Percentiles rank a stretch among this genome's conserved stretches.
phyloP scores from a whole-genome alignment of 2,888 invertebrate species.

The Oscheius sp. region DNA sequence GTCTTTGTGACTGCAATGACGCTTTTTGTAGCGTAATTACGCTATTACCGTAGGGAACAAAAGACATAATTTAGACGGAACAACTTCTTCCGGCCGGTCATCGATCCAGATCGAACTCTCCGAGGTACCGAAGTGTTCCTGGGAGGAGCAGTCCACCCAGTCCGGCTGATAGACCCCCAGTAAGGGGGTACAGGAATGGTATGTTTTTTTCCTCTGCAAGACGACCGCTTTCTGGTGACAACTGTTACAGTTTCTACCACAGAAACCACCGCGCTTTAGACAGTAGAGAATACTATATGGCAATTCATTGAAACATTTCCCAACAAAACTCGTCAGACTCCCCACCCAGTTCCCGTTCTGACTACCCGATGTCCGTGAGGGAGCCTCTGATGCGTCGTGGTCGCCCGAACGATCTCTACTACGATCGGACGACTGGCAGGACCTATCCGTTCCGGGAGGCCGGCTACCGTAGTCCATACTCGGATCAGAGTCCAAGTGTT shows the following conservation, averaged over 20 bases:
- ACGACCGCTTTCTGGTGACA: too few relatives aligned
- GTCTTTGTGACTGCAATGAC: slow-evolving; percentile 3
- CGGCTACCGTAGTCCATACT: slow-evolving; percentile 57
- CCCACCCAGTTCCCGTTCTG: slow-evolving; percentile 57
- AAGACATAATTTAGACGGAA: slow-evolving; percentile 62
- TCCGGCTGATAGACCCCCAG: slow-evolving; percentile 53
- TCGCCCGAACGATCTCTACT: slow-evolving; percentile 40
- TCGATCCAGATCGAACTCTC: slow-evolving; percentile 62
- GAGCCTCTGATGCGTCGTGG: slow-evolving; percentile 52
- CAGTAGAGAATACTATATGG: too few relatives aligned
- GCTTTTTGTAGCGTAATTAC: background rate
- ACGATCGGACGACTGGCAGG: slow-evolving; percentile 37
- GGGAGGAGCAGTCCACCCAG: slow-evolving; percentile 46
- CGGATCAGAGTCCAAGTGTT: slow-evolving; percentile 56
- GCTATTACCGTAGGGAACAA: background rate
- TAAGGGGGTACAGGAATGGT: slow-evolving; percentile 56
- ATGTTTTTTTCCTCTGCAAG: background rate
- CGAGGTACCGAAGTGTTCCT: slow-evolving; percentile 55
- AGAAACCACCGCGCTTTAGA: too few relatives aligned
- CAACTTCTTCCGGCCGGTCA: slow-evolving; percentile 64
- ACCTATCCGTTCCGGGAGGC: slow-evolving; percentile 33
- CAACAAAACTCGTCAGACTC: slow-evolving; percentile 47
- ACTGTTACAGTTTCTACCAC: too few relatives aligned
- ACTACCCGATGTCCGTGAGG: slow-evolving; percentile 57
- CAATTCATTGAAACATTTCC: too few relatives aligned